Evolutionary conservation across 2,888 invertebrate species (phyloP), one percentile per base, ranked within the genome.

Genomic region (Cosmia trapezina): DNA sequence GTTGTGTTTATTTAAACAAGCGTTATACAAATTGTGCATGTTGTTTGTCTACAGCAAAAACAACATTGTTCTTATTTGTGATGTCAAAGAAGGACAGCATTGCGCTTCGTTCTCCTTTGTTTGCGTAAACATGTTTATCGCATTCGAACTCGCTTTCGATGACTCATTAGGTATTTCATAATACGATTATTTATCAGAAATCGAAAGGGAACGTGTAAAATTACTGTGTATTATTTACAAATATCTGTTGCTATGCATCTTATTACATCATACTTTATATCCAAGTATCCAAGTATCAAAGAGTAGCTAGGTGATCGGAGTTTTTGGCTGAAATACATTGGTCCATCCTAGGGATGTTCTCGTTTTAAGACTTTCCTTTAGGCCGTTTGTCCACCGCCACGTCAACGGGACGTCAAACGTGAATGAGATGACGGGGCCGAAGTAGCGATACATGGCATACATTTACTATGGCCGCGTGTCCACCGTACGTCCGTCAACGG

Each of bases 71-170:
- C 57, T n/a, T 61, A n/a, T 53, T 22, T 28, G 51, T 79, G 70
- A 75, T 78, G 83, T 73, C 67, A 82, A 63, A 65, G 47, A 71
- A 61, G 66, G 70, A 43, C 66, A 57, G 54, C 65, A 64, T 83
- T 83, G 61, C 77, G 77, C 43, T 17, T 66, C 54, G 54, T 53
- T 60, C 56, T 41, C 51, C 12, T 61, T 77, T 77, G 67, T 77
- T 83, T 72, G 66, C 71, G 78, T 74, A 78, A 83, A 83, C 83
- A 78, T 80, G 72, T 83, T 83, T 83, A 80, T 83, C 78, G 54
- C 53, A 66, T 73, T 49, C 51, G 43, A 57, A 64, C 61, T 73
- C 43, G 56, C 65, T 73, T 73, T 76, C 60, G 79, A 67, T 83
- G 66, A 66, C 65, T 72, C 61, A 68, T 65, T 73, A 12, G 12